phyloP scores from a whole-genome alignment of 1,140 invertebrate species.

The Drosophila watanabei region DNA sequence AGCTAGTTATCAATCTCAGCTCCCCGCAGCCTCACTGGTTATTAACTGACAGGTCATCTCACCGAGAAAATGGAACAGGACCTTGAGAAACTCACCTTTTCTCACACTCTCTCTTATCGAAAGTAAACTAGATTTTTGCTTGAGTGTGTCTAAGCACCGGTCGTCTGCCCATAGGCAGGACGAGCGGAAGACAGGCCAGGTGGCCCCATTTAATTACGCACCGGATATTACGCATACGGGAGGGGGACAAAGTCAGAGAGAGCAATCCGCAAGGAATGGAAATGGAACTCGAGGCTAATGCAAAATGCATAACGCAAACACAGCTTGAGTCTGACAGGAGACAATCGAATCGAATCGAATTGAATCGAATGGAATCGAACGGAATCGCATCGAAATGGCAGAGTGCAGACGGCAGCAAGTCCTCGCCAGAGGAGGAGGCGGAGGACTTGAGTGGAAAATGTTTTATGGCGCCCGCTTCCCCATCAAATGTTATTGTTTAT shows the following conservation, averaged over 20 bases:
- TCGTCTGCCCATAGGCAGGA: too few species aligned
- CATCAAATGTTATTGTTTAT: constrained; percentile 67
- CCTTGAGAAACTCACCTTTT: not conserved
- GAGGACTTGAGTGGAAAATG: constrained; percentile 30
- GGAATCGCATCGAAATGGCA: not conserved
- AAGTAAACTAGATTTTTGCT: not conserved
- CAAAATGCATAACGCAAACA: constrained; percentile 51
- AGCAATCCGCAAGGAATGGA: constrained; percentile 3
- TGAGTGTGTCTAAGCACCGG: too few species aligned
- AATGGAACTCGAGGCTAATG: constrained; percentile 44
- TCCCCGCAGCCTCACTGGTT: not conserved
- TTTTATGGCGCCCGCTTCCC: constrained; percentile 25
- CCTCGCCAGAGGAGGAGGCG: not conserved
- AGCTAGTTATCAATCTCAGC: not conserved
- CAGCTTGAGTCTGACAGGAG: constrained; percentile 11
- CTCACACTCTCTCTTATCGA: not conserved
- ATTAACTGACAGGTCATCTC: not conserved
- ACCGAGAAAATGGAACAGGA: not conserved
- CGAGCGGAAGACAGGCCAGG: not conserved
- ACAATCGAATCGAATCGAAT: constrained; percentile 9
- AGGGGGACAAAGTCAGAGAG: not conserved
- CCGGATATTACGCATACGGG: constrained; percentile 44
- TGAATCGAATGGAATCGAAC: not conserved
- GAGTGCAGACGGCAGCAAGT: constrained; percentile 1
- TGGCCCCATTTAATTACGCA: constrained; percentile 42